Base-by-base conservation (phyloP, 2,113 vertebrate genomes). In the Amphiprion percula region DNA sequence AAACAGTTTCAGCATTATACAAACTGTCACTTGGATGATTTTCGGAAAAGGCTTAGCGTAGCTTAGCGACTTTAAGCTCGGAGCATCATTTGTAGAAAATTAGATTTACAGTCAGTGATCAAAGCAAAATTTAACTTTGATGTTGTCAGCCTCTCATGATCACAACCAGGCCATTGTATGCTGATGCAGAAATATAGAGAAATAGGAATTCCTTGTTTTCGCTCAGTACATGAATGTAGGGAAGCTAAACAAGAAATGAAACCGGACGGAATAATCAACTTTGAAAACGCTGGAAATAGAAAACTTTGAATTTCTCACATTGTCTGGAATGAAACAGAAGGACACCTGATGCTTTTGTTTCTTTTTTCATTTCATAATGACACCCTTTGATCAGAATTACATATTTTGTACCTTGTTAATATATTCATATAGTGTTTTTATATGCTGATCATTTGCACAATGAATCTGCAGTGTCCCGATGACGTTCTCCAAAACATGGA, bases 51-150 rank as follows among this genome's bases (percentile, higher is more conserved):
- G 80, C 82, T 83, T 79, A 79, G 59, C 30, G 3, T 67, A 81
- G 84, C 80, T 85, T 81, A 83, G 68, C 19, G 56, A 47, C 68
- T 87, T 73, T 71, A 49, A 85, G 74, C 68, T 60, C 44, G 4
- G 15, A 85, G 70, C 55, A 19, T 76, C 71, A 83, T 86, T 84
- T 85, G 53, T 69, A 28, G 77, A 39, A 86, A 87, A 87, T 91
- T 68, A 82, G 65, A 89, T 89, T 86, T 86, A 86, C 83, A 84
- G 83, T 83, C 67, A 10, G 44, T 61, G 71, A 87, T 87, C 69
- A 86, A 89, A 89, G 78, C 74, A 33, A 46, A 78, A 67, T 78
- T 55, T 60, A 54, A 81, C 85, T 89, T 84, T 82, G 85, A 85
- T 89, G 81, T 88, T 66, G 63, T 71, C 73, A 76, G 21, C 64